Evolutionary conservation across 2,113 vertebrate genomes (phyloP).

Genomic region (Mesitornis unicolor): DNA sequence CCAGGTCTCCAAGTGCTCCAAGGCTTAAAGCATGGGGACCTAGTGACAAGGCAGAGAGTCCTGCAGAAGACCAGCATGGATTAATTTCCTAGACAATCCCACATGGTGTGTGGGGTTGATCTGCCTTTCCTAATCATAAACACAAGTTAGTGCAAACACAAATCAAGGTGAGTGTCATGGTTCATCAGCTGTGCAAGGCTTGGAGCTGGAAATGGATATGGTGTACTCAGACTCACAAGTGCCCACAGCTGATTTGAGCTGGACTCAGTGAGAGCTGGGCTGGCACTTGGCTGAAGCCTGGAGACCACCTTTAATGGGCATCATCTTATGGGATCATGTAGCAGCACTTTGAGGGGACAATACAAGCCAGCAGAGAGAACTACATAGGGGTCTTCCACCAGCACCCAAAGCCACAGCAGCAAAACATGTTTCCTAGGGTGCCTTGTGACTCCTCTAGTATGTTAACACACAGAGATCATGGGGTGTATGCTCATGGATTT

Average conservation of each 20-base stretch:
- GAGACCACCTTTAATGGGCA: background rate
- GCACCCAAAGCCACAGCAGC: background rate
- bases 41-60: background rate
- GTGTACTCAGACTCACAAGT: rapidly evolving
- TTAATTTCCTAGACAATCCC: background rate
- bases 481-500: rapidly evolving
- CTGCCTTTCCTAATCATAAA: background rate
- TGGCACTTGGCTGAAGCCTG: background rate
- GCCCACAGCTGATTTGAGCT: background rate
- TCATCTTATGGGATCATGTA: background rate
- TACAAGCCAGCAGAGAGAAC: background rate
- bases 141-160: background rate
- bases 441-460: background rate
- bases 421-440: background rate
- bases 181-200: background rate
- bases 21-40: background rate
- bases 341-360: background rate
- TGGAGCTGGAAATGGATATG: background rate
- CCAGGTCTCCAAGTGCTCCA: rapidly evolving
- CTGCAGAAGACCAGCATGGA: background rate
- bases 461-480: background rate
- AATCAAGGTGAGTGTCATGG: background rate
- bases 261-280: background rate
- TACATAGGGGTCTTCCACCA: background rate
- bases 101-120: background rate